phyloP scores from a whole-genome alignment of 2,888 invertebrate species.

The Ferdinandea cuprea region DNA sequence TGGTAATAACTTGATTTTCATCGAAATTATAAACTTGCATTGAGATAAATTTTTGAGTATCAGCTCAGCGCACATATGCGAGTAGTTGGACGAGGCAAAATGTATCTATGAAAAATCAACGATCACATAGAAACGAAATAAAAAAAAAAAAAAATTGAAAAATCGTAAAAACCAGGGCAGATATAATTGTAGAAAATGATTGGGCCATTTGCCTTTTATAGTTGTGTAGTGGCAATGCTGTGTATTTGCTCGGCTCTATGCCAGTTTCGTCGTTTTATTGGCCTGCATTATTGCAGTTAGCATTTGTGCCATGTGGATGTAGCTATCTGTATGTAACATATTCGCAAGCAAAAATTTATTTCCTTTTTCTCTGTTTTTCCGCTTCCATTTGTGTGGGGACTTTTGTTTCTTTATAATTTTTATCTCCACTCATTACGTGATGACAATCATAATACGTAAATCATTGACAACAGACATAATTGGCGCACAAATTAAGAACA shows the following conservation, averaged over 20 bases:
- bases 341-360: slow-evolving; percentile 5
- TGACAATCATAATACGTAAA: slow-evolving; percentile 51
- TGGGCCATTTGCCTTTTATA: slow-evolving; percentile 66
- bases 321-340: too few species aligned
- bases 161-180: slow-evolving; percentile 52
- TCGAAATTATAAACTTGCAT: slow-evolving; percentile 35
- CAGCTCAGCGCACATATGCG: neutral
- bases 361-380: slow-evolving; percentile 24
- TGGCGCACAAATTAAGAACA: slow-evolving; percentile 56
- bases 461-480: slow-evolving; percentile 51
- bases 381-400: neutral
- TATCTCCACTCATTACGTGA: slow-evolving; percentile 47
- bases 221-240: slow-evolving; percentile 18
- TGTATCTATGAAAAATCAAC: slow-evolving; percentile 34
- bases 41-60: slow-evolving; percentile 44
- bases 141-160: slow-evolving; percentile 5
- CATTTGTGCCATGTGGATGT: neutral
- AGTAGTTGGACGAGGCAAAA: slow-evolving; percentile 19
- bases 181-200: slow-evolving; percentile 62
- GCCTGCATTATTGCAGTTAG: neutral
- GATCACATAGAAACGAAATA: slow-evolving; percentile 6
- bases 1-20: slow-evolving; percentile 62
- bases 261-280: slow-evolving; percentile 30
- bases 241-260: slow-evolving; percentile 14
- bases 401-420: slow-evolving; percentile 17